Evolutionary conservation across 2,113 vertebrate species (phyloP).

Genomic region (Phylloscopus whistleri): DNA sequence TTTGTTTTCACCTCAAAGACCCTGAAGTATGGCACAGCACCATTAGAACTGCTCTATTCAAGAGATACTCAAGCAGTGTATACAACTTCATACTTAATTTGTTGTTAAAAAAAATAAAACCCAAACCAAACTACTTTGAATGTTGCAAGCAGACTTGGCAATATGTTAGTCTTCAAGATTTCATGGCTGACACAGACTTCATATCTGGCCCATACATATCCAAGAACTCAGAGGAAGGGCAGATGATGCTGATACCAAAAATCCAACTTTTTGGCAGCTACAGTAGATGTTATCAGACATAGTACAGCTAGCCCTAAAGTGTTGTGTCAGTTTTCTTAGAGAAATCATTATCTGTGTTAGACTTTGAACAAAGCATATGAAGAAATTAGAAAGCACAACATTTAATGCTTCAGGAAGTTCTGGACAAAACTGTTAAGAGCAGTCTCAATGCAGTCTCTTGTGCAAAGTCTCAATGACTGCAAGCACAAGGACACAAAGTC

Average conservation of each 20-base stretch:
- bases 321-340: neutral
- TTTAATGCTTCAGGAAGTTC: neutral
- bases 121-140: neutral
- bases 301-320: neutral
- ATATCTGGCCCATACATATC: neutral
- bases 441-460: neutral
- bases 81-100: neutral
- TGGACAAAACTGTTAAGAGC: neutral
- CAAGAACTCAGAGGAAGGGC: neutral
- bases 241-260: neutral
- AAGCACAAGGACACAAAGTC: neutral
- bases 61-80: neutral
- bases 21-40: neutral
- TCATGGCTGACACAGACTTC: neutral
- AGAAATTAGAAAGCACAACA: neutral
- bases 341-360: neutral
- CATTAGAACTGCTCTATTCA: neutral
- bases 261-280: neutral
- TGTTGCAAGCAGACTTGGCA: neutral
- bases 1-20: neutral
- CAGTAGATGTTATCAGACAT: neutral
- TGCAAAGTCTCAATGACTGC: neutral
- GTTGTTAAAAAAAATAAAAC: neutral
- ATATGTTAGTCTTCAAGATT: neutral
- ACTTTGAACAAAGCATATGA: neutral